phyloP scores from a whole-genome alignment of 2,797 vertebrate genomes.

The Thunnus albacares region DNA sequence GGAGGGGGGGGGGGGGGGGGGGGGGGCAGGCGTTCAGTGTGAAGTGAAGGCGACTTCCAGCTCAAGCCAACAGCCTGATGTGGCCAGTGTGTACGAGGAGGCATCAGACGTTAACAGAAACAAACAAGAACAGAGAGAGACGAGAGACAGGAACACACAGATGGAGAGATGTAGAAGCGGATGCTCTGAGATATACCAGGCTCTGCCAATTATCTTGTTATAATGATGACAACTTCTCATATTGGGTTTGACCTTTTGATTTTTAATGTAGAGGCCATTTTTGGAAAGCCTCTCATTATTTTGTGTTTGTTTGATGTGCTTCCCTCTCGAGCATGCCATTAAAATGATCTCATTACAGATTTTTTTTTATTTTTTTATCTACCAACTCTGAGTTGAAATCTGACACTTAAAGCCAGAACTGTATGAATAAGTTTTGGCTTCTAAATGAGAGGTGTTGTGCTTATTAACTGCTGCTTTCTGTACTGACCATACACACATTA shows the following conservation, averaged over 20 bases:
- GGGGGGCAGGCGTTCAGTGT: not conserved
- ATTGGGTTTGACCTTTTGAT: not conserved
- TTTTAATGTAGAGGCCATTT: not conserved
- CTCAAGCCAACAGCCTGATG: conserved; percentile 16
- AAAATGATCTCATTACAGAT: not conserved
- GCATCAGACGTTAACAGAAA: conserved; percentile 7
- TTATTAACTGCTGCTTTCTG: not conserved
- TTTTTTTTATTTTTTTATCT: no score
- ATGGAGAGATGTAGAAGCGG: conserved; percentile 4
- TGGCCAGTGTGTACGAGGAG: not conserved
- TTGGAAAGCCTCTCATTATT: conserved; percentile 16
- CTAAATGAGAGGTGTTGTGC: not conserved
- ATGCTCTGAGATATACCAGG: conserved; percentile 23
- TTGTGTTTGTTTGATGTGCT: not conserved
- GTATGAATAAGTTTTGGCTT: not conserved
- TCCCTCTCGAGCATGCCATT: not conserved
- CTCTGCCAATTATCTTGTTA: conserved; percentile 17
- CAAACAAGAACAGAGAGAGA: conserved; percentile 12
- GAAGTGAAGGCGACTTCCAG: conserved; percentile 15
- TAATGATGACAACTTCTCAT: conserved; percentile 8
- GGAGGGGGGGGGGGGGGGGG: not conserved
- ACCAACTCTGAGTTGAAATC: not conserved
- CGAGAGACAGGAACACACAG: conserved; percentile 9
- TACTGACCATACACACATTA: not conserved
- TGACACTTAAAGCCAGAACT: not conserved